Evolutionary conservation across 2,113 vertebrate species (phyloP).

Genomic region (Scomber colias): DNA sequence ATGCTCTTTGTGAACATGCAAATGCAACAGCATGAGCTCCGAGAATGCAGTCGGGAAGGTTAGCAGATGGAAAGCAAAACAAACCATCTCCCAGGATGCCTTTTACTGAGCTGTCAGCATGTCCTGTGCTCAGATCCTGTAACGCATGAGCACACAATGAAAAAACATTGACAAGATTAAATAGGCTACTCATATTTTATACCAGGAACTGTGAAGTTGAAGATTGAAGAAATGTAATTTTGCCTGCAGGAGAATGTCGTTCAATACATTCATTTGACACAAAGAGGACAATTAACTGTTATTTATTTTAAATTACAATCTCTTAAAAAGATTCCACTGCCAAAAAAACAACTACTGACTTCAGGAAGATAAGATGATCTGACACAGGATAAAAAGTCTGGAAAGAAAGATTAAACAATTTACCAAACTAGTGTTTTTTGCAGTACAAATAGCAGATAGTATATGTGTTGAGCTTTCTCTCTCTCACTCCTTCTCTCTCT

Average conservation of each 20-base stretch:
- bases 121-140: neutral
- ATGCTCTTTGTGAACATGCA: slow-evolving; percentile 23
- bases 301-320: no score
- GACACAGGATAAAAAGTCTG: neutral
- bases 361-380: no score
- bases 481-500: neutral
- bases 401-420: slow-evolving; percentile 3
- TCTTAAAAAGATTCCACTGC: no score
- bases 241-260: neutral
- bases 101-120: slow-evolving; percentile 32
- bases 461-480: neutral
- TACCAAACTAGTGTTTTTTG: slow-evolving; percentile 11
- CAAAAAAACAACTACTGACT: neutral
- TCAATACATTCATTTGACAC: neutral
- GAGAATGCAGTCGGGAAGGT: slow-evolving; percentile 31
- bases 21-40: slow-evolving; percentile 33
- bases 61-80: slow-evolving; percentile 59
- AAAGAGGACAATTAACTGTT: no score
- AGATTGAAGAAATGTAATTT: no score
- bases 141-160: slow-evolving; percentile 3
- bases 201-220: neutral
- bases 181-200: neutral
- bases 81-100: slow-evolving; percentile 44
- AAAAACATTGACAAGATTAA: slow-evolving; percentile 5
- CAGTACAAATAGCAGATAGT: slow-evolving; percentile 32